These are phyloP conservation scores for Molorchus minor DNA, from an alignment of 2,888 invertebrate species.

Conservation along the genomic window DNA sequence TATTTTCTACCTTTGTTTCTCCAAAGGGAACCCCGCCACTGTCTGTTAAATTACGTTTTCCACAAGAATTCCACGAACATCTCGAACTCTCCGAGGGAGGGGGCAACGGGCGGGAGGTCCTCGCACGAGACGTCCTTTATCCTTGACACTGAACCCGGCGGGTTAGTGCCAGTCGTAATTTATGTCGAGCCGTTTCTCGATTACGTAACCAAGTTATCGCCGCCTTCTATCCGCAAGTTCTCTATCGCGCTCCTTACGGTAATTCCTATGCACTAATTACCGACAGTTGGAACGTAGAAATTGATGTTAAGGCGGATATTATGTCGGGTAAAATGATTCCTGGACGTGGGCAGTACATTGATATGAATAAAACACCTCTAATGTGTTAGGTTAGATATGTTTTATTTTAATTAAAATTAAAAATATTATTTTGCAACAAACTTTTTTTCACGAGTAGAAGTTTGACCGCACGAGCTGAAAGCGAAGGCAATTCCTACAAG, in stretches of 20 bases:
- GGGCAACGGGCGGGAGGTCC: conserved; percentile 4
- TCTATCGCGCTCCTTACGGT: conserved; percentile 22
- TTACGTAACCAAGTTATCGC: conserved; percentile 30
- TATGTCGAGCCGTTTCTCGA: conserved; percentile 21
- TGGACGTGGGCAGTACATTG: background rate
- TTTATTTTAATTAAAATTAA: no score
- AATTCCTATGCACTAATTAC: conserved; percentile 24
- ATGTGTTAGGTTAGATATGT: no score
- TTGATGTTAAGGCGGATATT: conserved; percentile 1
- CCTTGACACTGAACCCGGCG: conserved; percentile 28
- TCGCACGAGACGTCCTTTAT: conserved; percentile 21
- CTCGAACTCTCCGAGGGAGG: conserved; percentile 3
- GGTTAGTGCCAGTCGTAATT: conserved; percentile 21
- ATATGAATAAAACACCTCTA: background rate
- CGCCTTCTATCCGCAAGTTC: conserved; percentile 25
- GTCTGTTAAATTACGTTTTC: conserved; percentile 26
- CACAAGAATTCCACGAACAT: conserved; percentile 15
- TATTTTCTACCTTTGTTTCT: no score
- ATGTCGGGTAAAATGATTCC: conserved; percentile 1
- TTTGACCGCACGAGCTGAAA: no score
- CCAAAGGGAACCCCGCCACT: conserved; percentile 17
- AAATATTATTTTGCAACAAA: no score
- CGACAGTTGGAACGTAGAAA: background rate
- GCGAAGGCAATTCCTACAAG: no score
- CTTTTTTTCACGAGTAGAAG: no score